Evolutionary conservation across 2,888 invertebrate genomes (phyloP), one percentile per base, ranked within the genome.

Genomic region (Neria commutata): DNA sequence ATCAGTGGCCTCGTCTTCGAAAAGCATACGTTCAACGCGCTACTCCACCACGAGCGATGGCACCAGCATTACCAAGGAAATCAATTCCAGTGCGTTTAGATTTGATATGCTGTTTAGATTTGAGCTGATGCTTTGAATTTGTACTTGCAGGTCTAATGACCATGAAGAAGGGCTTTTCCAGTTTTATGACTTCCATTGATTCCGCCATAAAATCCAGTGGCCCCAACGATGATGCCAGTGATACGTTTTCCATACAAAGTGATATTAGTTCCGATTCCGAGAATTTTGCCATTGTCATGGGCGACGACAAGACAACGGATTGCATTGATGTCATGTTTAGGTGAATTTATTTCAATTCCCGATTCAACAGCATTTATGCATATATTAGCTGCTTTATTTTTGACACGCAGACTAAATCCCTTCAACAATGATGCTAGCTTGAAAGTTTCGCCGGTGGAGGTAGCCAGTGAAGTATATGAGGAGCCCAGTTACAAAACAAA

Each of bases 221-320:
- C 0, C 73, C 76, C 34, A 79, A 72, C 51, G 92, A 92, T 74
- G 90, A 91, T 60, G 87, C 88, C 53, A 90, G 90, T 72, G 91
- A 91, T 74, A 88, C 89, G 0, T 83, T 89, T 65, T 91, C 91
- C 0, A 86, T 90, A 69, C 85, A 88, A 68, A 94, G 94, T 67
- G 94, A 94, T 62, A 89, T 89, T 33, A 93, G 92, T 67, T 93
- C 92, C 0, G 95, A 95, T 82, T 94, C 93, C 64, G 93, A 93
- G 72, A 90, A 91, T 68, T 94, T 89, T 76, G 88, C 92, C n/a
- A 86, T 90, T 47, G 86, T 92, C 0, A 84, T 90, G 67, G 88
- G 87, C 34, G 86, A 84, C 61, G 85, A 84, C 58, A 85, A 86
- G 56, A 89, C 89, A 61, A 85, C 87, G 1, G 88, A 88, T 61